Percentiles rank a stretch among this genome's conserved stretches.
Evolutionary conservation across 1,140 invertebrate genomes (phyloP).

Genomic region (Colletes latitarsis): DNA sequence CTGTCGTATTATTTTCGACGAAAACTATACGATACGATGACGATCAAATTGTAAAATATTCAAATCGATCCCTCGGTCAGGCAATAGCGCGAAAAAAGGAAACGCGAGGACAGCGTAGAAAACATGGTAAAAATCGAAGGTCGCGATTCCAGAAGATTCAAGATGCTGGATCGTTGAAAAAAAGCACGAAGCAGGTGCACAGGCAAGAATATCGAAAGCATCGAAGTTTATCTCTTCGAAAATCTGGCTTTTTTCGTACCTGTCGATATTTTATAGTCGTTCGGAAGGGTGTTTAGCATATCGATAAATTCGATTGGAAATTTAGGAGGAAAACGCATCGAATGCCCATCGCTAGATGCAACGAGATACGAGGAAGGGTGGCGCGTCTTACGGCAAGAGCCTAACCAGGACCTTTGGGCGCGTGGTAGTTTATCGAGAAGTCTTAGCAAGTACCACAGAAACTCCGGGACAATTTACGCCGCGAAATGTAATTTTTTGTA

Average conservation of each 20-base stretch:
- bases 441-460: neutral
- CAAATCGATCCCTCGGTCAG: no score
- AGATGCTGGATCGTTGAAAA: neutral
- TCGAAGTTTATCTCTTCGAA: neutral
- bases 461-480: conserved; percentile 28
- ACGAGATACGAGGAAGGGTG: conserved; percentile 4
- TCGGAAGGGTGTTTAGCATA: neutral
- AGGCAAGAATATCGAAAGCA: neutral
- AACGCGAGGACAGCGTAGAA: neutral
- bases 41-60: no score
- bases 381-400: neutral
- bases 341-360: conserved; percentile 12
- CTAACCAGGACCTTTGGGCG: neutral
- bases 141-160: neutral
- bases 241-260: neutral
- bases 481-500: conserved; percentile 20
- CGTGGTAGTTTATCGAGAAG: conserved; percentile 39
- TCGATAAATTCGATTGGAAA: conserved; percentile 30
- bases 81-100: no score
- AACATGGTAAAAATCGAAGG: neutral
- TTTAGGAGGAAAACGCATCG: conserved; percentile 8
- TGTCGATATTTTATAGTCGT: conserved; percentile 9
- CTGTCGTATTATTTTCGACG: no score
- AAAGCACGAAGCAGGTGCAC: neutral
- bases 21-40: no score